These are phyloP conservation scores for Anthoscopus minutus DNA, from an alignment of 2,113 vertebrate species.

Conservation along the genomic window DNA sequence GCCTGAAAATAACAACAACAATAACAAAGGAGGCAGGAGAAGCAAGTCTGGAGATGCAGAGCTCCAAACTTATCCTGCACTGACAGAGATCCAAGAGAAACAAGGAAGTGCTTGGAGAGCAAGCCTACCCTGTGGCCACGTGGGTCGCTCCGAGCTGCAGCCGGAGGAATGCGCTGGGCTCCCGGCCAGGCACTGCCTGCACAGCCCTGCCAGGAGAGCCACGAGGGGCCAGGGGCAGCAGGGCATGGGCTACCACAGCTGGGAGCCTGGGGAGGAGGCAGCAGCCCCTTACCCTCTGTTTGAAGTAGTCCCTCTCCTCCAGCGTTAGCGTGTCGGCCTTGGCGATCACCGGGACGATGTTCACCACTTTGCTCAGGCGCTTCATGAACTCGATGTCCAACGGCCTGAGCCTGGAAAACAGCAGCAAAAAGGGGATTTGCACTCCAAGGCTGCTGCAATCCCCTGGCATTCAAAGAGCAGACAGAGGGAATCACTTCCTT, in stretches of 20 bases:
- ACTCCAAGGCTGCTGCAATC: neutral
- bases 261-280: neutral
- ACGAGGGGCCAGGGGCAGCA: neutral
- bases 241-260: neutral
- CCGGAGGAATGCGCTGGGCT: conserved; percentile 28
- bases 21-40: neutral
- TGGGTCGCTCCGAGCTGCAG: neutral
- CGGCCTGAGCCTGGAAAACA: conserved; percentile 80
- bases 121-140: neutral
- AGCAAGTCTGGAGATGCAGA: neutral
- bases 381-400: conserved; percentile 98
- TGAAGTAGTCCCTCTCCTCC: conserved; percentile 94
- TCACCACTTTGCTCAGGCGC: conserved; percentile 95
- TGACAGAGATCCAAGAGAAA: conserved; percentile 64
- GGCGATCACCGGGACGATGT: conserved; percentile 94
- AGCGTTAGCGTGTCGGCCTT: conserved; percentile 95
- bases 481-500: neutral
- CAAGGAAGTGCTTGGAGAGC: neutral
- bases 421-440: neutral
- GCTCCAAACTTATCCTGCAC: neutral
- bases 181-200: neutral
- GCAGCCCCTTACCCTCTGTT: conserved; percentile 79
- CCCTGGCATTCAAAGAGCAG: neutral
- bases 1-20: neutral
- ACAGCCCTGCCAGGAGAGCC: neutral